Base-by-base conservation (phyloP, 2,888 invertebrate genomes). In the Clusia tigrina region DNA sequence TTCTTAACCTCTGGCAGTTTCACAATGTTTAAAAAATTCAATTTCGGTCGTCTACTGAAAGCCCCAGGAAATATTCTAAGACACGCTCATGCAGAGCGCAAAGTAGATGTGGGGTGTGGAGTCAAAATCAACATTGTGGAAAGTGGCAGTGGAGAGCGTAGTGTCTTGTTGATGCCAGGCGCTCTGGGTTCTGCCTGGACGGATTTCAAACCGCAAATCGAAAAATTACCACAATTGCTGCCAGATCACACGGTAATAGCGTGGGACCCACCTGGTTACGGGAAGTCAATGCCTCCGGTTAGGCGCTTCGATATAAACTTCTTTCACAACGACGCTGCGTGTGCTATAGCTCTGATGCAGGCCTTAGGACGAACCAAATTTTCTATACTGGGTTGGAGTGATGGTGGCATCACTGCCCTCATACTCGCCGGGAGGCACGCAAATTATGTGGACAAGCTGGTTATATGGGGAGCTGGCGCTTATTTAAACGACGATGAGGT, bases 251-350 rank as follows among this genome's bases (percentile, higher is more conserved):
- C 78, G 54, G 76, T 83, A 9, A 78, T 83, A 18, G 91, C 88
- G 0, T 93, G 91, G 92, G 95, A 96, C 82, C 94, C 95, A 0
- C 92, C 93, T 0, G 95, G 95, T 0, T 95, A 93, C 84, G 95
- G 95, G 1, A 88, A 89, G 65, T 94, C 94, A 64, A 86, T 90
- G 67, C 95, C 94, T 0, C 94, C 94, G 0, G 85, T 88, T 23
- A 87, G 91, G 67, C 85, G 87, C n/a, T 95, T 93, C 78, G 84
- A 87, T 0, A 73, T 85, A 0, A 86, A 92, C 71, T 94, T 93
- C 79, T 90, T 89, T 72, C 86, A 89, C 61, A 87, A 87, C 67
- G 95, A 96, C 85, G 94, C 95, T 3, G 85, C 87, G 25, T 82
- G 84, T 66, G 93, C 92, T 15, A 85, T 87, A 67, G 83, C 88